Conservation (phyloP, 1,140 invertebrate species). For the Ladona fulva region DNA sequence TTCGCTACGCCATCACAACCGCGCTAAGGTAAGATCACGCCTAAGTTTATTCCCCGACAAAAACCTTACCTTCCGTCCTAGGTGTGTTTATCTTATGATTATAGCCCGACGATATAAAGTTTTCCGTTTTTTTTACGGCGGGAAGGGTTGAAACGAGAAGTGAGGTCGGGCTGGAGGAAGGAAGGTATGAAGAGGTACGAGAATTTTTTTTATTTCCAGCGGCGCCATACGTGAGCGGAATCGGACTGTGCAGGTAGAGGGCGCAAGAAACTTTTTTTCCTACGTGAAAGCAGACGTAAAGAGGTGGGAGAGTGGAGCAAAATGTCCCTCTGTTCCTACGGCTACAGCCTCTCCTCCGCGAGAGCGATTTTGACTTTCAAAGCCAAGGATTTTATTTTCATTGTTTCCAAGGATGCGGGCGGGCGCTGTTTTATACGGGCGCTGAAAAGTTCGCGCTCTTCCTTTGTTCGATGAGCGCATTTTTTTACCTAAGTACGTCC, state of each 20-base stretch:
- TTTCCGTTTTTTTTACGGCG: not conserved
- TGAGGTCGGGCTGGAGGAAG: not conserved
- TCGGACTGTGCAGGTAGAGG: not conserved
- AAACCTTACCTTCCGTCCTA: no score
- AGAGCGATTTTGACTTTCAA: not conserved
- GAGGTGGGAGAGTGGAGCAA: no score
- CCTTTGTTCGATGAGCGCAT: not conserved
- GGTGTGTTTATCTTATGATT: not conserved
- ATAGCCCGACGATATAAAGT: not conserved
- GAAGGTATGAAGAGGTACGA: not conserved
- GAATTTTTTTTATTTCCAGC: not conserved
- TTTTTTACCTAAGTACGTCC: no score
- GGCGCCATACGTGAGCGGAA: not conserved
- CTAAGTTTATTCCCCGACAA: no score
- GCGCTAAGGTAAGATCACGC: no score
- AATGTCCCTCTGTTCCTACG: no score
- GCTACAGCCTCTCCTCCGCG: not conserved
- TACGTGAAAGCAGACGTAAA: no score
- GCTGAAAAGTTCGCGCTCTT: not conserved
- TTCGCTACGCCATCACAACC: no score
- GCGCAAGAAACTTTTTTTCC: not conserved
- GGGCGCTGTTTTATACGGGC: not conserved
- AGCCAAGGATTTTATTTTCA: slow-evolving; percentile 5
- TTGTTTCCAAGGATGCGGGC: not conserved
- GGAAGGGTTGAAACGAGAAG: not conserved